Evolutionary conservation across 2,888 invertebrate genomes (phyloP).

Genomic region (Meganola albula): DNA sequence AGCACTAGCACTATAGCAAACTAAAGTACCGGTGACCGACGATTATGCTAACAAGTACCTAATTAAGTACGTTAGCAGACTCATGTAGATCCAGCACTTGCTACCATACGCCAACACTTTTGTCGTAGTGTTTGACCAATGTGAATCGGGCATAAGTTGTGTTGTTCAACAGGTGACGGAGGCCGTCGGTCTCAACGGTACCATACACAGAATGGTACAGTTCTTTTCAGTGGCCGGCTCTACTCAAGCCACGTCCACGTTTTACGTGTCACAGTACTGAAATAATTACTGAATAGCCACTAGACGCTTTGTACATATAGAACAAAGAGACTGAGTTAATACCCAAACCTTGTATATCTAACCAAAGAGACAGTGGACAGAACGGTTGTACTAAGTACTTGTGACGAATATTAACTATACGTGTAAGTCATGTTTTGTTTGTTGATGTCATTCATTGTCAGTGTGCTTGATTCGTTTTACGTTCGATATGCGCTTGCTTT

Average conservation of each 20-base stretch:
- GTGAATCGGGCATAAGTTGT: slow-evolving; percentile 66
- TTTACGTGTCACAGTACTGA: slow-evolving; percentile 80
- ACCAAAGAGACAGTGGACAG: slow-evolving; percentile 72
- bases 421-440: slow-evolving; percentile 78
- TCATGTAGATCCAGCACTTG: too few species aligned
- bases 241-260: slow-evolving; percentile 79
- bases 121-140: slow-evolving; percentile 38
- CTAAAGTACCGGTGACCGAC: too few species aligned
- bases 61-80: too few species aligned
- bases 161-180: slow-evolving; percentile 80
- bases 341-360: slow-evolving; percentile 64
- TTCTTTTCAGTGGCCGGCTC: slow-evolving; percentile 80
- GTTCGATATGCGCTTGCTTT: slow-evolving; percentile 67
- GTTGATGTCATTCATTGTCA: slow-evolving; percentile 74
- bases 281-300: slow-evolving; percentile 45
- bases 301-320: slow-evolving; percentile 69
- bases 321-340: slow-evolving; percentile 69
- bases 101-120: too few species aligned
- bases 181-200: slow-evolving; percentile 79
- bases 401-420: slow-evolving; percentile 68
- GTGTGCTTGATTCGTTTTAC: slow-evolving; percentile 64
- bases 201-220: slow-evolving; percentile 80
- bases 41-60: too few species aligned
- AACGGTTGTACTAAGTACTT: slow-evolving; percentile 60
- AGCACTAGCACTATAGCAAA: too few species aligned